These are phyloP conservation scores for Chorisops tibialis DNA, from an alignment of 2,888 invertebrate genomes.

Conservation along the genomic window DNA sequence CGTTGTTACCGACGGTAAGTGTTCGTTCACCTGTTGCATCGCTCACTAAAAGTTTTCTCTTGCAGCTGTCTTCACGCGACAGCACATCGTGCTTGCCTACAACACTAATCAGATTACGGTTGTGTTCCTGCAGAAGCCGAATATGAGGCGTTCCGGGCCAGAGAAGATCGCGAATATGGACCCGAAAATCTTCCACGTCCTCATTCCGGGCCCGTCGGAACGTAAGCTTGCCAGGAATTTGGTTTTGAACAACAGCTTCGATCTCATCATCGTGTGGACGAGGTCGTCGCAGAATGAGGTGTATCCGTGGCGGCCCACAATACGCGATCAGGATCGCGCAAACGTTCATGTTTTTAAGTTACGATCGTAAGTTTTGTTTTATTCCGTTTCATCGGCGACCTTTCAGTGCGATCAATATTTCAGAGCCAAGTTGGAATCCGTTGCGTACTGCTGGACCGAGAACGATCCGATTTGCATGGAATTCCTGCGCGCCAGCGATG, in stretches of 20 bases:
- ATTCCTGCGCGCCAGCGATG: slow-evolving; percentile 68
- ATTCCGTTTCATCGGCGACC: too few species aligned
- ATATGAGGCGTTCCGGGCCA: slow-evolving; percentile 55
- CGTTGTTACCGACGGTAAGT: slow-evolving; percentile 67
- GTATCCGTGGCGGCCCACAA: slow-evolving; percentile 88
- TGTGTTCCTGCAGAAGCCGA: slow-evolving; percentile 62
- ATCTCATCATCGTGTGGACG: slow-evolving; percentile 77
- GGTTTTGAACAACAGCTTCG: slow-evolving; percentile 49
- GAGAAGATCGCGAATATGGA: slow-evolving; percentile 66
- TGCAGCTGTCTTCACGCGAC: slow-evolving; percentile 63
- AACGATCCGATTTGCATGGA: slow-evolving; percentile 82
- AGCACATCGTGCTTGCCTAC: slow-evolving; percentile 66
- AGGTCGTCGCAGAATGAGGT: slow-evolving; percentile 79
- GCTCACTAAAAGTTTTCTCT: background rate
- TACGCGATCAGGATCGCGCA: slow-evolving; percentile 79
- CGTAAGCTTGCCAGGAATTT: slow-evolving; percentile 47
- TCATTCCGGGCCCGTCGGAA: slow-evolving; percentile 49
- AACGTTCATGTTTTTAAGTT: slow-evolving; percentile 81
- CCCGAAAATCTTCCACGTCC: slow-evolving; percentile 59
- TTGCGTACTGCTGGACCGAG: slow-evolving; percentile 81
- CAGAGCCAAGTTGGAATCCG: slow-evolving; percentile 68
- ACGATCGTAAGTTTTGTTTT: slow-evolving; percentile 59
- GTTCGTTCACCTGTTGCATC: slow-evolving; percentile 17
- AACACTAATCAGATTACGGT: slow-evolving; percentile 67
- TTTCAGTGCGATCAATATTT: slow-evolving; percentile 23